These are phyloP conservation scores for Drosophila ezoana DNA, from an alignment of 2,888 invertebrate species.

Conservation along the genomic window DNA sequence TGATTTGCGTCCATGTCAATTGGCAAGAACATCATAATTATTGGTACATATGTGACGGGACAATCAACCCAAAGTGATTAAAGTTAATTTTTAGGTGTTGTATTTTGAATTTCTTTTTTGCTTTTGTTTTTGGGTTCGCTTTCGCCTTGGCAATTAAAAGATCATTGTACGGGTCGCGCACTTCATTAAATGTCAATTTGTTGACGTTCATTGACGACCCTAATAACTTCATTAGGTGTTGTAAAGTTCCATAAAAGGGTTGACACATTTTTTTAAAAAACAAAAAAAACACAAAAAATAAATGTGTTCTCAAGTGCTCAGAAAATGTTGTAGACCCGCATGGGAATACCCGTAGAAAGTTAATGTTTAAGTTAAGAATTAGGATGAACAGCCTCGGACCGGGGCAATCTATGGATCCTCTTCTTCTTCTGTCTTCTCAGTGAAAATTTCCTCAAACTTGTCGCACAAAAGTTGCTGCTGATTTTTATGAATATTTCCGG, in stretches of 20 bases:
- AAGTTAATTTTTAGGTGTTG: slow-evolving; percentile 67
- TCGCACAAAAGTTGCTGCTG: slow-evolving; percentile 44
- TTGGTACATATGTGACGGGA: slow-evolving; percentile 28
- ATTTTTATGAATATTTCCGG: slow-evolving; percentile 62
- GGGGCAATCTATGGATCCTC: slow-evolving; percentile 32
- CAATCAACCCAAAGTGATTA: slow-evolving; percentile 60
- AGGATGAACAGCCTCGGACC: not conserved
- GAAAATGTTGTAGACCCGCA: slow-evolving; percentile 38
- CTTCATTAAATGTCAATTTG: slow-evolving; percentile 80
- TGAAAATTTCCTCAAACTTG: slow-evolving; percentile 30
- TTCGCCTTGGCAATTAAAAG: slow-evolving; percentile 64
- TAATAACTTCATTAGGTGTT: slow-evolving; percentile 76
- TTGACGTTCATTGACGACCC: slow-evolving; percentile 74
- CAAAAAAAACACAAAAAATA: not conserved
- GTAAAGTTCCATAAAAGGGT: slow-evolving; percentile 34
- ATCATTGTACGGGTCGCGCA: slow-evolving; percentile 76
- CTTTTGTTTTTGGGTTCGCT: not conserved
- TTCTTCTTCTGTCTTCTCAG: not conserved
- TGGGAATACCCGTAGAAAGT: slow-evolving; percentile 25
- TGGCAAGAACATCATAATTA: slow-evolving; percentile 62
- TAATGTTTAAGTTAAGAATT: slow-evolving; percentile 21
- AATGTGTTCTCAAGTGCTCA: not conserved
- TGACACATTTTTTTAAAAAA: slow-evolving; percentile 33
- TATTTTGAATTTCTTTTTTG: not conserved
- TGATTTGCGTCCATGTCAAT: slow-evolving; percentile 50